Base-by-base conservation (phyloP, 2,797 vertebrate species). In the Petrocephalus sullivani region DNA sequence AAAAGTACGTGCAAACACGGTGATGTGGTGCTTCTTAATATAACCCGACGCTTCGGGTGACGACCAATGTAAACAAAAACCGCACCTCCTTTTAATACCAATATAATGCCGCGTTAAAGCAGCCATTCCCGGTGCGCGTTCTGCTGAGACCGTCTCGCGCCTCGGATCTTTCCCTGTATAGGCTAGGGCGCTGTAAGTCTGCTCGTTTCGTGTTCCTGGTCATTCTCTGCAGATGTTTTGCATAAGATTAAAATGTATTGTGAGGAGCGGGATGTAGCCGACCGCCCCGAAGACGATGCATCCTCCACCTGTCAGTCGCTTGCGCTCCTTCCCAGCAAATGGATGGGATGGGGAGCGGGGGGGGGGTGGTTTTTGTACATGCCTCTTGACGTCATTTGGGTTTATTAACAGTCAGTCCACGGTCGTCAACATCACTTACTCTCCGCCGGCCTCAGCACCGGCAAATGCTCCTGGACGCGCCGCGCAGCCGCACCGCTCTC, bases 381-480 rank as follows among this genome's bases (percentile, higher is more conserved):
- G 81, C 81, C 90, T 90, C 75, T 87, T 95, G 94, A 95, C 95
- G 94, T 95, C 93, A 93, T 88, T 4, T 7, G 60, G 88, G 85
- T 94, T 94, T 95, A 95, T 91, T 94, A 95, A 90, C 92, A 58
- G 89, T 90, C 89, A 86, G 90, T 90, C 53, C 87, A 71, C 67
- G 89, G 89, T 85, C 88, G 82, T 89, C 23, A 56, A 57, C 87
- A 87, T 87, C 91, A 89, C 88, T 93, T 91, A 88, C 89, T 53
- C 88, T 85, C 87, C 61, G 61, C 33, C 46, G 81, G 83, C 19
- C 56, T 86, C 41, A 37, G 51, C 92, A 89, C 88, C 92, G 87
- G 92, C 93, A 91, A 91, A 93, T 93, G 94, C 92, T 93, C 89
- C 90, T 88, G 90, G 51, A 37, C 90, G 88, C 86, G 85, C 60